Percentiles rank a stretch among this genome's conserved stretches.
These are phyloP conservation scores for Apostichopus californicus DNA, from an alignment of 35 echinoderm and acorn worm species.

Conservation along the genomic window DNA sequence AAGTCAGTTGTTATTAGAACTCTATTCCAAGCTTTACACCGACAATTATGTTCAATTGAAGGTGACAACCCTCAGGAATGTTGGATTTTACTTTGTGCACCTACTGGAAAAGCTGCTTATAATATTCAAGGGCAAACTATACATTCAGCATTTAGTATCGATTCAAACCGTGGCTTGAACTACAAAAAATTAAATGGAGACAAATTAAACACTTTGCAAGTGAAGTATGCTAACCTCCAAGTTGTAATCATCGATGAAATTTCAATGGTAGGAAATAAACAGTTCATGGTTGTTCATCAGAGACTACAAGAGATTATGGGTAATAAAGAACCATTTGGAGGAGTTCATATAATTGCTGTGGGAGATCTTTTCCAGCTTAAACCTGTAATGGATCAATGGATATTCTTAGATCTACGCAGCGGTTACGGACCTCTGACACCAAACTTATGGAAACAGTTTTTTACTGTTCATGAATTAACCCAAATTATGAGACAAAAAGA, in stretches of 20 bases:
- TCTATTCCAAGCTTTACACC: slow-evolving; percentile 26
- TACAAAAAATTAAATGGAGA: slow-evolving; percentile 15
- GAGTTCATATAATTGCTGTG: slow-evolving; percentile 21
- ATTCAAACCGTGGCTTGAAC: not conserved
- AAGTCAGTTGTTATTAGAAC: slow-evolving; percentile 20
- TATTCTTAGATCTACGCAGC: not conserved
- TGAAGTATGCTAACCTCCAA: not conserved
- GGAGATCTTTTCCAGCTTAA: slow-evolving; percentile 50
- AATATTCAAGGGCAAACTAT: slow-evolving; percentile 38
- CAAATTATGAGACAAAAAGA: slow-evolving; percentile 90
- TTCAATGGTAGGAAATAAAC: slow-evolving; percentile 19
- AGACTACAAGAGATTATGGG: slow-evolving; percentile 35
- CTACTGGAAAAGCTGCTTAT: slow-evolving; percentile 54
- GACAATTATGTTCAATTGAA: not conserved
- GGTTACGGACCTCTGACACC: not conserved
- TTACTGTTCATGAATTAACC: slow-evolving; percentile 50
- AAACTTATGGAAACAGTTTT: slow-evolving; percentile 60
- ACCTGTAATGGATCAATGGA: slow-evolving; percentile 44
- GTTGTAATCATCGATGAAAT: slow-evolving; percentile 61
- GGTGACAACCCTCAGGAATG: slow-evolving; percentile 35
- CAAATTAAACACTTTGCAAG: slow-evolving; percentile 19
- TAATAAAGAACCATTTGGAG: slow-evolving; percentile 37
- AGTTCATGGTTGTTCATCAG: not conserved
- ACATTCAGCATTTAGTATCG: slow-evolving; percentile 35
- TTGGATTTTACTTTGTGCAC: slow-evolving; percentile 29